Conservation (phyloP, 2,888 invertebrate species). For the Melolontha melolontha region DNA sequence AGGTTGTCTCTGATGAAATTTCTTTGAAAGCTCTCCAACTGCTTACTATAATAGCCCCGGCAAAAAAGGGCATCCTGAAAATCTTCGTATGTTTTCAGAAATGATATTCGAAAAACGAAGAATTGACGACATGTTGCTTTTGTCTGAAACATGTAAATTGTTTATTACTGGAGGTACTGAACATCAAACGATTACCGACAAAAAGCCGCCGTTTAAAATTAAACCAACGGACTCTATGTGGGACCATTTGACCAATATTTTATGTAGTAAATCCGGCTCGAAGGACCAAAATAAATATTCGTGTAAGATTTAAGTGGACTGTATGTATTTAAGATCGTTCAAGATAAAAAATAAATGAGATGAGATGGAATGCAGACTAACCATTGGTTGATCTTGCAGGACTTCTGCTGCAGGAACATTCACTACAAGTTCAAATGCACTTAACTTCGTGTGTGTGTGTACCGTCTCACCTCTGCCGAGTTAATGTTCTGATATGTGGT, state of each 20-base stretch:
- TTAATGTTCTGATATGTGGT: no score
- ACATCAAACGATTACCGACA: constrained; percentile 57
- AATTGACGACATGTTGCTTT: constrained; percentile 68
- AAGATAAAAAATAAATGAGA: no score
- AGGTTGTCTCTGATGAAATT: constrained; percentile 77
- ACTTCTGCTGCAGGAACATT: no score
- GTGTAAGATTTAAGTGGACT: no score
- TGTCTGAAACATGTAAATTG: constrained; percentile 71
- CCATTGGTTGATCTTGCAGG: no score
- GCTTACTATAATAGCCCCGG: constrained; percentile 79
- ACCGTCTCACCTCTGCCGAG: no score
- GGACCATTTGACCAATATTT: constrained; percentile 64
- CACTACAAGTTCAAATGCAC: no score
- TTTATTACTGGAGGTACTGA: constrained; percentile 67
- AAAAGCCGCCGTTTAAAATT: constrained; percentile 60
- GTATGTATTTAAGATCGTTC: no score
- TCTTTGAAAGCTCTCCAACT: constrained; percentile 81
- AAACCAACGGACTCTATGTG: constrained; percentile 70
- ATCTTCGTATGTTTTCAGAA: constrained; percentile 79
- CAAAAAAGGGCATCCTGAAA: constrained; percentile 65
- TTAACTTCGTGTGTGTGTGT: no score
- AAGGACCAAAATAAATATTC: no score
- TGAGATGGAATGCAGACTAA: no score
- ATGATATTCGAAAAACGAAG: constrained; percentile 75
- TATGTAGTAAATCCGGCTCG: constrained; percentile 56